Base-by-base conservation (phyloP, 1,140 invertebrate species). In the Laupala kohalensis region DNA sequence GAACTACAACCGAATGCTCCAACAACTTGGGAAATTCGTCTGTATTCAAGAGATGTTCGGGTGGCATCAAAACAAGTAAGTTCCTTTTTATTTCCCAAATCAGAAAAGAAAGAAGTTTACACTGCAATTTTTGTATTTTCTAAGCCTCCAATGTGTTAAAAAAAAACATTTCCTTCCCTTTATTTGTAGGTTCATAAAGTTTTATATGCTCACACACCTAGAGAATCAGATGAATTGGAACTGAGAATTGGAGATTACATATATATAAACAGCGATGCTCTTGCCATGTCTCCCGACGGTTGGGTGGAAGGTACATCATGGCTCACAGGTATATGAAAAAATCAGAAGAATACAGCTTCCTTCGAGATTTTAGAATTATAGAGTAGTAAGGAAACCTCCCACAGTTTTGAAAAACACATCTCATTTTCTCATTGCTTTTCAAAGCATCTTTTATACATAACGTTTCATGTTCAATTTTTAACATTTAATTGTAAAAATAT, bases 271-370 rank as follows among this genome's bases (percentile, higher is more conserved):
- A 86, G 87, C 72, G 89, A 90, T 71, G 88, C 89, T 30, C 82
- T 91, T 69, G 86, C 86, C 25, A 86, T 81, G 65, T 90, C 91
- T 3, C 82, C 87, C 3, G 93, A 95, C 81, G 92, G 92, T 37
- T 96, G 94, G 93, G 90, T 91, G 2, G 87, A 90, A 77, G 93
- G 93, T 25, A 90, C 88, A 26, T 95, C 92, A 0, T 95, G 92
- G 92, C 81, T 94, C 24, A 95, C 93, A 12, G 94, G 92, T 27
- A 85, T 67, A 13, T 53, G 37, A 53, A 53, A 13, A 13, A 53
- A 53, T 53, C 9, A 13, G 9, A 53, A 2, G 37, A 53, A 53
- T 53, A 13, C n/a, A n/a, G n/a, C 37, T 53, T 53, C 9, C 19
- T 53, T 53, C 4, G 4, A 13, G 19, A 0, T 53, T 53, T 53